phyloP scores from a whole-genome alignment of 2,888 invertebrate genomes.

The Cosmorhoe ocellata region DNA sequence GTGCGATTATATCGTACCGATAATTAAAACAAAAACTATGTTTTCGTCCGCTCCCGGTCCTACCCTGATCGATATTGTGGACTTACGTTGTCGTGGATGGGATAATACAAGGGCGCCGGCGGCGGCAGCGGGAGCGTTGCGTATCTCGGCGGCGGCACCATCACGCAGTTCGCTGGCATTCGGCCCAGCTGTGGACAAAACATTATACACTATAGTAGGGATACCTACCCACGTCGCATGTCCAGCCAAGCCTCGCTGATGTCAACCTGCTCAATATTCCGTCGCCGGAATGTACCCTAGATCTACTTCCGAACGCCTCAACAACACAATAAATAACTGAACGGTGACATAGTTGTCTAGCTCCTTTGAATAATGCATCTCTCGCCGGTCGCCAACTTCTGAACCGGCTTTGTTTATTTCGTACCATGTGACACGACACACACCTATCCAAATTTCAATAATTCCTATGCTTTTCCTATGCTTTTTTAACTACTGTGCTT shows the following conservation, averaged over 20 bases:
- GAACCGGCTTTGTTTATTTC: no score
- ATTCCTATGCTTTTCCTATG: no score
- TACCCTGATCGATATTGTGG: not conserved
- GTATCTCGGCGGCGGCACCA: slow-evolving; percentile 67
- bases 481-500: no score
- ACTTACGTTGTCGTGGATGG: slow-evolving; percentile 68
- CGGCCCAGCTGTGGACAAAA: slow-evolving; percentile 62
- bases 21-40: no score
- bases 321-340: not conserved
- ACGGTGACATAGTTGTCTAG: no score
- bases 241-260: slow-evolving; percentile 10
- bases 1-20: no score
- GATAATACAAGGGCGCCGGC: slow-evolving; percentile 65
- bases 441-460: no score
- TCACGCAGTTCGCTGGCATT: slow-evolving; percentile 64
- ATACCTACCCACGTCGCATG: not conserved
- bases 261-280: slow-evolving; percentile 18
- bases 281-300: slow-evolving; percentile 13
- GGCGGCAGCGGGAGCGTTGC: slow-evolving; percentile 71
- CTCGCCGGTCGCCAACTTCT: no score
- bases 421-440: no score
- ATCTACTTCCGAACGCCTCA: slow-evolving; percentile 16
- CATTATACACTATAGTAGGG: not conserved
- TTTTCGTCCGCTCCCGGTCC: no score
- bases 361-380: no score